These are phyloP conservation scores for Bujurquina vittata DNA, from an alignment of 2,113 vertebrate species.

Conservation along the genomic window DNA sequence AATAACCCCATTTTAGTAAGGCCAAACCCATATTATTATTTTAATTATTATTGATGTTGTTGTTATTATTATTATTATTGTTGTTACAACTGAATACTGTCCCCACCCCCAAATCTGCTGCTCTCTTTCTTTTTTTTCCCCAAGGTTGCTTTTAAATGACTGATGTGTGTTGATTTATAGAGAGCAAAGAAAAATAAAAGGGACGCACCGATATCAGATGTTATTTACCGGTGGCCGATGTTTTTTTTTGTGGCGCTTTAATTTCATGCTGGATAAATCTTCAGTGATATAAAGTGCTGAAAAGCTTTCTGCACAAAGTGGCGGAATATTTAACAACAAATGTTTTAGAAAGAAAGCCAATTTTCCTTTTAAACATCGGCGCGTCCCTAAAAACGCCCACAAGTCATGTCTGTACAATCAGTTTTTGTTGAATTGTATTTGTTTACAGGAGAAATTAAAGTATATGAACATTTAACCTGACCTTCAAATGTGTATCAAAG, in stretches of 20 bases:
- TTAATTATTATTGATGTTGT: conserved; percentile 76
- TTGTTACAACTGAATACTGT: conserved; percentile 62
- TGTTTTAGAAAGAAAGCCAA: neutral
- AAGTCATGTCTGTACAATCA: conserved; percentile 85
- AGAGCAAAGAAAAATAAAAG: conserved; percentile 42
- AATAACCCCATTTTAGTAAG: conserved; percentile 78
- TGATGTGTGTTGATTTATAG: conserved; percentile 82
- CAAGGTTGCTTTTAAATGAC: conserved; percentile 72
- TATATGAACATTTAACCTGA: conserved; percentile 33
- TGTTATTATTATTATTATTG: conserved; percentile 74
- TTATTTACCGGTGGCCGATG: neutral
- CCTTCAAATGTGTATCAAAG: conserved; percentile 80
- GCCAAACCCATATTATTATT: conserved; percentile 83
- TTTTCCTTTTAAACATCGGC: neutral
- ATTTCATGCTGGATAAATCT: neutral
- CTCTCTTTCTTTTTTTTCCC: conserved; percentile 59
- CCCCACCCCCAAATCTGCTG: conserved; percentile 23
- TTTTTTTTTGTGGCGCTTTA: neutral
- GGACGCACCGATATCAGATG: neutral
- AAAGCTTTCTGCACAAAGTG: neutral
- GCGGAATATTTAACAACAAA: neutral
- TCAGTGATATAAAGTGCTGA: neutral
- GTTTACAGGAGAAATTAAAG: conserved; percentile 82
- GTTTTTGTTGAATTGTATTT: conserved; percentile 84
- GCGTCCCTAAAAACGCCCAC: neutral